Evolutionary conservation across 1,140 invertebrate species (phyloP).

Genomic region (Sminthurides bifidus): DNA sequence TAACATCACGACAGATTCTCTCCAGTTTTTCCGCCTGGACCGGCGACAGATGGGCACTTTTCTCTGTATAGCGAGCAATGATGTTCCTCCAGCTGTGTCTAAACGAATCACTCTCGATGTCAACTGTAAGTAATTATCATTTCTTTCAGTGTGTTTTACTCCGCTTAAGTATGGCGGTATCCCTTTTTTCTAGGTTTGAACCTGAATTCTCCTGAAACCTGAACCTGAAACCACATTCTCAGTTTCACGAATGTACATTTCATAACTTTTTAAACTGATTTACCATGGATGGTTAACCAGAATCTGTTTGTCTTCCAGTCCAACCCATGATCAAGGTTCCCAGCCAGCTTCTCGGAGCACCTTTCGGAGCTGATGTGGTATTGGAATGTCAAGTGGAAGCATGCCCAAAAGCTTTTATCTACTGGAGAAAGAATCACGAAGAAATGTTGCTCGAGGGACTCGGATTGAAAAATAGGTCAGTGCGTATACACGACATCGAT

Average conservation of each 20-base stretch:
- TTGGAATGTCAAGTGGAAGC: conserved; percentile 48
- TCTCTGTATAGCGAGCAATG: conserved; percentile 35
- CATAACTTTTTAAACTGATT: background rate
- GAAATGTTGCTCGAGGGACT: conserved; percentile 30
- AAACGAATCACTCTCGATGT: conserved; percentile 73
- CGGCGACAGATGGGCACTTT: conserved; percentile 56
- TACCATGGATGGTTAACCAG: background rate
- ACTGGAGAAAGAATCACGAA: conserved; percentile 32
- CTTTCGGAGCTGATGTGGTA: conserved; percentile 62
- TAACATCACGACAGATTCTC: conserved; percentile 56
- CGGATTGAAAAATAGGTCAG: conserved; percentile 31
- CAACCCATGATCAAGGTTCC: conserved; percentile 65
- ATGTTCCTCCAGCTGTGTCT: conserved; percentile 76
- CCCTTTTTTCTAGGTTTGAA: background rate
- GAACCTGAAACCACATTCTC: too few relatives aligned
- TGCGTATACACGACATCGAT: too few relatives aligned
- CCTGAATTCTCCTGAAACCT: too few relatives aligned
- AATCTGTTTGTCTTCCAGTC: conserved; percentile 45
- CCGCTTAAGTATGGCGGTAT: background rate
- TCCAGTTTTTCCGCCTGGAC: conserved; percentile 61
- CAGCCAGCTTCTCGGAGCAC: conserved; percentile 68
- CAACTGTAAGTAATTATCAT: conserved; percentile 60
- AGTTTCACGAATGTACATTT: background rate
- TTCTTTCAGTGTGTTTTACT: background rate
- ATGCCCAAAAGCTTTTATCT: conserved; percentile 29